Conservation (phyloP, 2,113 vertebrate species). For the Typhlomys cinereus region DNA sequence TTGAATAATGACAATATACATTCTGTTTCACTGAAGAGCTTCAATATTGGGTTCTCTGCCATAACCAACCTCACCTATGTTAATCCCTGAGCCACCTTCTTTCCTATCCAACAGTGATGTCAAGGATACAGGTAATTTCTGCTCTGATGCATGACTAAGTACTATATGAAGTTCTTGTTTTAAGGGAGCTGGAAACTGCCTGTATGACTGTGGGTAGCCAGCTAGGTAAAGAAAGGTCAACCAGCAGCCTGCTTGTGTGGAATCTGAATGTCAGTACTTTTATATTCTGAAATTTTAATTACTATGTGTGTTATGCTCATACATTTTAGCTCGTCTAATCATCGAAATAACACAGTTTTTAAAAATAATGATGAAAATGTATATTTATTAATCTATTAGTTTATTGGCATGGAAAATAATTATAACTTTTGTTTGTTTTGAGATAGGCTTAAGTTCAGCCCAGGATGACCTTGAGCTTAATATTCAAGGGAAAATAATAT, state of each 20-base stretch:
- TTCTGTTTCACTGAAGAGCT: neutral
- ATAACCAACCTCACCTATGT: neutral
- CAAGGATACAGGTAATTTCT: neutral
- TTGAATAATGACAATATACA: neutral
- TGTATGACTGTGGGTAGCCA: neutral
- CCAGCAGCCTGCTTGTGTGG: neutral
- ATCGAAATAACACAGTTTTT: slow-evolving; percentile 14
- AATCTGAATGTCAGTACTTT: neutral
- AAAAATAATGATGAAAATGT: neutral
- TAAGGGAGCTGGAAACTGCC: neutral
- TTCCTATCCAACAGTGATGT: neutral
- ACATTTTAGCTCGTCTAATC: slow-evolving; percentile 16
- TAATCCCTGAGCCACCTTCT: neutral
- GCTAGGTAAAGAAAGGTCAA: neutral
- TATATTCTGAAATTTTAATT: neutral
- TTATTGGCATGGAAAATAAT: neutral
- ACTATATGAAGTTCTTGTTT: neutral
- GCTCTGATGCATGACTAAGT: neutral
- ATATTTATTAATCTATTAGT: neutral
- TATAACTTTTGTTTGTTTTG: neutral
- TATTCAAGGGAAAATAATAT: too few relatives aligned
- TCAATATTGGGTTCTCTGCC: neutral
- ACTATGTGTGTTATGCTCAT: neutral
- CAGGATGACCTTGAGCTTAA: neutral
- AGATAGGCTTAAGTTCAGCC: neutral